phyloP scores from a whole-genome alignment of 2,888 invertebrate species.

The Petrophora chlorosata region DNA sequence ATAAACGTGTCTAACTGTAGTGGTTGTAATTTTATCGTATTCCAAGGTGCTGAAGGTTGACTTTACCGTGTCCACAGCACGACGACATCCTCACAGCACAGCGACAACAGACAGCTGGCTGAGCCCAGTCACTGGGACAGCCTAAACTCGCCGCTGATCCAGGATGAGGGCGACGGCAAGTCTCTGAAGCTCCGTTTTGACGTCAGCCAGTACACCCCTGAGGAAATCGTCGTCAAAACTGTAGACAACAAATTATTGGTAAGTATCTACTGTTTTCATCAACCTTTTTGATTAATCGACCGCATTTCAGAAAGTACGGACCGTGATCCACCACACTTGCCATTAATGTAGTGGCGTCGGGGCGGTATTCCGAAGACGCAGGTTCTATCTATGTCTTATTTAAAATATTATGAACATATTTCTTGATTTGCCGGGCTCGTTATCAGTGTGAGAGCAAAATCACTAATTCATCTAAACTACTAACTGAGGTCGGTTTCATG shows the following conservation, averaged over 20 bases:
- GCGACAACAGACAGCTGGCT: slow-evolving; percentile 84
- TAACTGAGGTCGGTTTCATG: too few relatives aligned
- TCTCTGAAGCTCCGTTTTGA: slow-evolving; percentile 97
- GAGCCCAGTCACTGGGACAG: slow-evolving; percentile 91
- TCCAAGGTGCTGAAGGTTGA: slow-evolving; percentile 11
- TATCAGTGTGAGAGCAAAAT: too few relatives aligned
- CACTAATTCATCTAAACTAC: too few relatives aligned
- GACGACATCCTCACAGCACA: slow-evolving; percentile 86
- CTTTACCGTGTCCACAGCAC: slow-evolving; percentile 77
- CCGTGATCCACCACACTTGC: too few relatives aligned
- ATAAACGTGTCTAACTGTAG: slow-evolving; percentile 3
- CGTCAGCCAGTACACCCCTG: slow-evolving; percentile 97
- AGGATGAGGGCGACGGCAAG: slow-evolving; percentile 97
- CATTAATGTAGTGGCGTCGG: too few relatives aligned
- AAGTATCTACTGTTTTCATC: too few relatives aligned
- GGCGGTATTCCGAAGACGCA: too few relatives aligned
- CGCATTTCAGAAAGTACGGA: too few relatives aligned
- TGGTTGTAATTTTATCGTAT: slow-evolving; percentile 7
- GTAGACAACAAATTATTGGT: slow-evolving; percentile 98
- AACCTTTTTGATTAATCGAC: too few relatives aligned
- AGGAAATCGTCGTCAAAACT: slow-evolving; percentile 99
- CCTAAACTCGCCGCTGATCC: slow-evolving; percentile 95
- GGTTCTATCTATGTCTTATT: too few relatives aligned
- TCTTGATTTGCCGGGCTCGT: too few relatives aligned
- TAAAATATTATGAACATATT: too few relatives aligned